Conservation (phyloP, 2,113 vertebrate species). For the Ophthalmotilapia sp. region DNA sequence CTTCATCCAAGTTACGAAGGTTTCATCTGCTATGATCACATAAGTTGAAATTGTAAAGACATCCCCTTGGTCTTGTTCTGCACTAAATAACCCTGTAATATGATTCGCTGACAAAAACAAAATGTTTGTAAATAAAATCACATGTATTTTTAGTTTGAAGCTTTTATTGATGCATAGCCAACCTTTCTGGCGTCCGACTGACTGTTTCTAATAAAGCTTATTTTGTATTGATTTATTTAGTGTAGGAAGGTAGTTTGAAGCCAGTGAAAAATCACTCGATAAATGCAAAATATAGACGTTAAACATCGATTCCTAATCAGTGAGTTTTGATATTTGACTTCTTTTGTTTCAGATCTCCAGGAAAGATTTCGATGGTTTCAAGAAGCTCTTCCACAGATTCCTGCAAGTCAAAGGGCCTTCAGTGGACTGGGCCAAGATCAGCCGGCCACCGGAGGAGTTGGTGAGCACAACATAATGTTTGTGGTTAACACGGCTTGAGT, state of each 20-base stretch:
- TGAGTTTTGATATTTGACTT: not conserved
- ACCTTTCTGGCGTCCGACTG: not conserved
- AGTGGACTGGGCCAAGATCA: conserved; percentile 94
- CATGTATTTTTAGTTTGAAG: not conserved
- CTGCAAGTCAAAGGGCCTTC: conserved; percentile 93
- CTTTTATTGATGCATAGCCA: not conserved
- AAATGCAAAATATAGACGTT: not conserved
- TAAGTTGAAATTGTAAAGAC: not conserved
- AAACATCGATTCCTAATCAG: not conserved
- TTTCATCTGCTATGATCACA: not conserved
- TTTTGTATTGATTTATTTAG: not conserved
- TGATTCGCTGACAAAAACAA: not conserved
- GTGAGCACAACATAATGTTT: conserved; percentile 69
- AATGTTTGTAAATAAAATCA: not conserved
- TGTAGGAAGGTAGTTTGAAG: not conserved
- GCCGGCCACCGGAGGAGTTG: conserved; percentile 91
- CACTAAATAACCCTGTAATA: not conserved
- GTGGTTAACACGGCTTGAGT: not conserved
- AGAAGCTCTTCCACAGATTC: conserved; percentile 94
- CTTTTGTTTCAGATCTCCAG: conserved; percentile 76
- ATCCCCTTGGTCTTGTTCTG: not conserved
- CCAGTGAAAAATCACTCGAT: not conserved
- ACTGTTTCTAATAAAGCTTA: not conserved
- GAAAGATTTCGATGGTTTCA: conserved; percentile 93
- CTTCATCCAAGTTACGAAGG: not conserved